Evolutionary conservation across 1,140 invertebrate genomes (phyloP).

Genomic region (Chymomyza costata): DNA sequence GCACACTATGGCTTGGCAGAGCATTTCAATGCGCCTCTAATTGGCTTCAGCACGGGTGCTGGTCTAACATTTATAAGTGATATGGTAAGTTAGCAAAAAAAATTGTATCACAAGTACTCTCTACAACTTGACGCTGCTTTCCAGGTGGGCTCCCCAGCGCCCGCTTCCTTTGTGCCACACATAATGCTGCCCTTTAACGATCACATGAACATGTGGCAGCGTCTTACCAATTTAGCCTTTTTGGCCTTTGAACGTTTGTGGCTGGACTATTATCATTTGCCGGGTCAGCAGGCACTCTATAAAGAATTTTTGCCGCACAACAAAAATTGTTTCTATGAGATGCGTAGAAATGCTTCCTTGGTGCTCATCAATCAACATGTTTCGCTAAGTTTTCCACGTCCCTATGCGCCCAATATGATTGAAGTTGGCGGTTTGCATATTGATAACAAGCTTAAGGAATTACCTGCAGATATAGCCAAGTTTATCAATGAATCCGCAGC

Average conservation of each 20-base stretch:
- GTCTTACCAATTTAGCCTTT: constrained; percentile 49
- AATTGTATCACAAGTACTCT: too few relatives aligned
- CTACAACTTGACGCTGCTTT: too few relatives aligned
- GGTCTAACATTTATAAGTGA: background rate
- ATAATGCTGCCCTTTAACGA: constrained; percentile 22
- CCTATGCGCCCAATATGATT: constrained; percentile 75
- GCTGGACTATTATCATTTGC: constrained; percentile 47
- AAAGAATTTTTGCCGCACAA: constrained; percentile 56
- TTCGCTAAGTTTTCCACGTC: constrained; percentile 69
- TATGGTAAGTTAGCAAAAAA: background rate
- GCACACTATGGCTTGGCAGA: constrained; percentile 1
- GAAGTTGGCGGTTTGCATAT: constrained; percentile 76
- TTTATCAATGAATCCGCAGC: constrained; percentile 74
- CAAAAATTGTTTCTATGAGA: constrained; percentile 17
- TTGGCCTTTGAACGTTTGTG: constrained; percentile 35
- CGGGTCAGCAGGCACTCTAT: constrained; percentile 47
- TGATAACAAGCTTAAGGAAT: constrained; percentile 52
- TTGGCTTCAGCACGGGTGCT: constrained; percentile 29
- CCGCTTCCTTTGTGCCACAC: constrained; percentile 8
- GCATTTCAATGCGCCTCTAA: constrained; percentile 16
- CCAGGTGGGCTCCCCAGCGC: too few relatives aligned
- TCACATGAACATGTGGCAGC: constrained; percentile 66
- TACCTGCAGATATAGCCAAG: constrained; percentile 54
- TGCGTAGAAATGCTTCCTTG: constrained; percentile 76
- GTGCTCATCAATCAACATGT: constrained; percentile 77